Percentiles rank a stretch among this genome's conserved stretches.
Evolutionary conservation across 2,888 invertebrate genomes (phyloP).

Genomic region (Idaea dimidiata): DNA sequence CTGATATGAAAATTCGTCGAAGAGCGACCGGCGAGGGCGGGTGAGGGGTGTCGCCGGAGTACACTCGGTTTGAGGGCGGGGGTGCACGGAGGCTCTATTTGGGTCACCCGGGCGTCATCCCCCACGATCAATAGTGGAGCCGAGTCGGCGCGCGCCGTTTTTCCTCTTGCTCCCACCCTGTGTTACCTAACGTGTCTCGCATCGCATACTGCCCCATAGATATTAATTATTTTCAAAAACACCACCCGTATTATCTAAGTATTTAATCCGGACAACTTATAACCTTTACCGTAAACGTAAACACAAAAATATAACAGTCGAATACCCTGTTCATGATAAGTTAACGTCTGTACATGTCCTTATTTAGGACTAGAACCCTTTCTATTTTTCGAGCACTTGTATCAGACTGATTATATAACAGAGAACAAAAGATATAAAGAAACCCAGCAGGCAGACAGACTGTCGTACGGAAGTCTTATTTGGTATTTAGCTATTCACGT

Average conservation of each 20-base stretch:
- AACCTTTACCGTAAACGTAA: background rate
- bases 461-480: constrained; percentile 28
- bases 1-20: constrained; percentile 79
- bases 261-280: constrained; percentile 45
- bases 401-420: constrained; percentile 44
- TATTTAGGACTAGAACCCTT: constrained; percentile 15
- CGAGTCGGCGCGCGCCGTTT: constrained; percentile 69
- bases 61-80: constrained; percentile 54
- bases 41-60: constrained; percentile 44
- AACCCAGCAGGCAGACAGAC: constrained; percentile 33
- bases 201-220: constrained; percentile 67
- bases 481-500: constrained; percentile 31
- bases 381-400: constrained; percentile 32
- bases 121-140: constrained; percentile 72
- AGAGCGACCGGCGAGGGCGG: constrained; percentile 53
- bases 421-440: constrained; percentile 43
- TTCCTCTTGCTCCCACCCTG: constrained; percentile 63
- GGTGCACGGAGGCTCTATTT: constrained; percentile 76
- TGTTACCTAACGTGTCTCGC: constrained; percentile 75
- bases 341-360: constrained; percentile 19
- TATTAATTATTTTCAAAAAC: constrained; percentile 72
- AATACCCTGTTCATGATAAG: background rate
- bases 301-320: background rate
- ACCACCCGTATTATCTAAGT: constrained; percentile 50
- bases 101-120: constrained; percentile 80